These are phyloP conservation scores for Leucopsar rothschildi DNA, from an alignment of 2,113 vertebrate genomes.

Conservation along the genomic window DNA sequence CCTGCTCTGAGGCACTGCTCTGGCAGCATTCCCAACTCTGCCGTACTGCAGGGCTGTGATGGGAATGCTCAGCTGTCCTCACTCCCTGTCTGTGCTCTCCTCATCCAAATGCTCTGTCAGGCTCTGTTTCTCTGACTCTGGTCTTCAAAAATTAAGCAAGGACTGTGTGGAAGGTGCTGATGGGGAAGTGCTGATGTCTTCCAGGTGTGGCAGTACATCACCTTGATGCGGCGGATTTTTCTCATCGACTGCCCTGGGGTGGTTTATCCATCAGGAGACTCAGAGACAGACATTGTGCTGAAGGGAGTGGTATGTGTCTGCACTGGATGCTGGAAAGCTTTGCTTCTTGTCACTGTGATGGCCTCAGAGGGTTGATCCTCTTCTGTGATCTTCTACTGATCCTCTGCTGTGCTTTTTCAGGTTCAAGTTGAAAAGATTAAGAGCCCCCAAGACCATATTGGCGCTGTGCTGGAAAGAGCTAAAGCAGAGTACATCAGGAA, in stretches of 20 bases:
- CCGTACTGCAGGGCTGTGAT: not conserved
- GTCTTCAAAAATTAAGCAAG: not conserved
- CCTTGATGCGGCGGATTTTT: slow-evolving; percentile 95
- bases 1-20: not conserved
- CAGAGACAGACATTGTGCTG: slow-evolving; percentile 91
- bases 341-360: not conserved
- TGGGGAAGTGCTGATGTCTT: not conserved
- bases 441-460: slow-evolving; percentile 91
- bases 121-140: not conserved
- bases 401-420: slow-evolving; percentile 56
- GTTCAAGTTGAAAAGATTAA: slow-evolving; percentile 99
- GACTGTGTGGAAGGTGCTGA: not conserved
- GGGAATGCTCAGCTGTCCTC: not conserved
- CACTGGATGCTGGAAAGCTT: not conserved
- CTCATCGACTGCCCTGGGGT: slow-evolving; percentile 97
- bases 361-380: not conserved
- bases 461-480: slow-evolving; percentile 88
- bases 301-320: slow-evolving; percentile 90
- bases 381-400: not conserved
- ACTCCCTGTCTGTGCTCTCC: not conserved
- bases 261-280: slow-evolving; percentile 95
- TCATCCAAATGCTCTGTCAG: not conserved
- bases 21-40: not conserved
- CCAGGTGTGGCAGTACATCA: slow-evolving; percentile 99
- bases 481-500: slow-evolving; percentile 95